Base-by-base conservation (phyloP, 2,113 vertebrate genomes). In the Gallinago media region DNA sequence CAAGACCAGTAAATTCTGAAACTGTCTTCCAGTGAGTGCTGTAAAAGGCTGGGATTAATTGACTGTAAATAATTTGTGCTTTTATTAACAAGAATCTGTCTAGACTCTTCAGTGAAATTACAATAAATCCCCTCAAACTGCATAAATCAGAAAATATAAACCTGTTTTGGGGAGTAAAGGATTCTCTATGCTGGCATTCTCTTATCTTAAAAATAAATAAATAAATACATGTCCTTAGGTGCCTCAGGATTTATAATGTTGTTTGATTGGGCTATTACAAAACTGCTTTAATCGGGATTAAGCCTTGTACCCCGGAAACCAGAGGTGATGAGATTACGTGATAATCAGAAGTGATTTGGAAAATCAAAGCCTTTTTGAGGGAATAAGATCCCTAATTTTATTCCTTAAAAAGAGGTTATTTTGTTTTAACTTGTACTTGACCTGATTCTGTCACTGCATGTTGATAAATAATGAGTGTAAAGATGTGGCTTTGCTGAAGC, bases 241-340 rank as follows among this genome's bases (percentile, higher is more conserved):
- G 84, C 47, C 62, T 74, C 49, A 25, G 92, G 75, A 82, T 89
- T 96, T 88, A 70, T 52, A 73, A 75, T 6, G 88, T 61, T 86
- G 70, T 86, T 83, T 94, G 79, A 92, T 38, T 15, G 4, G 75
- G 40, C 47, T 76, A 18, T 87, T 93, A 93, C 76, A 93, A 76
- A 88, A 93, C 76, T 52, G 16, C 56, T 81, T 29, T 97, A 96
- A 96, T 91, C 71, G 50, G 95, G 91, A 95, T 97, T 90, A 97
- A 94, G 78, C 13, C 74, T 88, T 78, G 34, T 85, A 67, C 29
- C 42, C 65, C 94, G 65, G 82, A 82, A 97, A 88, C 40, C 55
- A 49, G 78, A 89, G 47, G 75, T 83, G 85, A 89, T 92, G 86
- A 75, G 85, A 96, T 95, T 96, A 94, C 16, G 20, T 32, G 81